Evolutionary conservation across 2,888 invertebrate genomes (phyloP).

Genomic region (Eudemis profundana): DNA sequence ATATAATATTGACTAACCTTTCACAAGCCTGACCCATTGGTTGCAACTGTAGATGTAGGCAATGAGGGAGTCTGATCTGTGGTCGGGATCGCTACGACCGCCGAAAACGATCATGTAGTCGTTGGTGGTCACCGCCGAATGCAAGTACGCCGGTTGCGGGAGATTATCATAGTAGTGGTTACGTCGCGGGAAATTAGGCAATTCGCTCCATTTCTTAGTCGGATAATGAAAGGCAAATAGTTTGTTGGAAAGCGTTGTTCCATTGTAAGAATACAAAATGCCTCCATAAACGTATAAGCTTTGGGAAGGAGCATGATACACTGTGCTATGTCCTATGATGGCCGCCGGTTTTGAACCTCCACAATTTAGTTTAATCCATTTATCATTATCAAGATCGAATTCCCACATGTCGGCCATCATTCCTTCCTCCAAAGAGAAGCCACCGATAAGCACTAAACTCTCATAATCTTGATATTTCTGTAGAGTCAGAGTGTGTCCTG

Average conservation of each 20-base stretch:
- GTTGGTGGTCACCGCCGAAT: slow-evolving; percentile 94
- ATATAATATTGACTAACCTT: slow-evolving; percentile 65
- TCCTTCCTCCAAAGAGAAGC: slow-evolving; percentile 91
- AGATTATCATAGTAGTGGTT: slow-evolving; percentile 84
- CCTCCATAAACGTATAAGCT: slow-evolving; percentile 97
- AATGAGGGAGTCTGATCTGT: slow-evolving; percentile 90
- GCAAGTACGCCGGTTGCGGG: slow-evolving; percentile 93
- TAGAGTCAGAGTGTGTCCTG: slow-evolving; percentile 95
- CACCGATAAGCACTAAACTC: slow-evolving; percentile 94
- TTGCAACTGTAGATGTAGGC: slow-evolving; percentile 96
- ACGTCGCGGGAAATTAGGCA: slow-evolving; percentile 89
- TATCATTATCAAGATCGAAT: slow-evolving; percentile 90
- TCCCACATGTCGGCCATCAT: slow-evolving; percentile 92
- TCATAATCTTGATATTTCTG: slow-evolving; percentile 90
- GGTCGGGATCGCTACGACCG: slow-evolving; percentile 90
- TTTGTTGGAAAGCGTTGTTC: slow-evolving; percentile 89
- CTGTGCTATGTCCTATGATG: slow-evolving; percentile 95
- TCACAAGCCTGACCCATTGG: slow-evolving; percentile 92
- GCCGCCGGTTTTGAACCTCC: slow-evolving; percentile 91
- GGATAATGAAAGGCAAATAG: slow-evolving; percentile 91
- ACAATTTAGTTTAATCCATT: slow-evolving; percentile 89
- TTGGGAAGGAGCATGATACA: slow-evolving; percentile 92
- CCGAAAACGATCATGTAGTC: slow-evolving; percentile 96
- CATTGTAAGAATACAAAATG: slow-evolving; percentile 89
- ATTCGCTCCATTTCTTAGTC: slow-evolving; percentile 91